Base-by-base conservation (phyloP, 2,113 vertebrate genomes). In the Pachypanchax playfairii region DNA sequence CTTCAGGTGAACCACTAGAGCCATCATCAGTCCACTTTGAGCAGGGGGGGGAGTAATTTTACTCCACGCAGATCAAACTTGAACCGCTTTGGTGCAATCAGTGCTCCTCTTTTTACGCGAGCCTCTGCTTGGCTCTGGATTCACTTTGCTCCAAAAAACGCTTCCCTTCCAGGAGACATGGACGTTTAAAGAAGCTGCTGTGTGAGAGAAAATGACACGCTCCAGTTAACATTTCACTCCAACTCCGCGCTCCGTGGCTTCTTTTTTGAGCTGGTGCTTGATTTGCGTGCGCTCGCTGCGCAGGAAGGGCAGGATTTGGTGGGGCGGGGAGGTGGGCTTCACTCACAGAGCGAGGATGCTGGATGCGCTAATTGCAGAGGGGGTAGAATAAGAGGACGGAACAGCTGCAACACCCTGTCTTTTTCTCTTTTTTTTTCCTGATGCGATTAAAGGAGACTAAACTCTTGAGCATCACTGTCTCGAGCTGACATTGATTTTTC, bases 1-100 rank as follows among this genome's bases (percentile, higher is more conserved):
- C 89, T 92, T 94, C 80, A 97, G 91, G 82, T 93, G 93, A 70
- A 97, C 91, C 69, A 92, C 75, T 63, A 97, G 74, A 85, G 94
- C 90, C 95, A 97, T 96, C 83, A 84, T 83, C 28, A 56, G 77
- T 86, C 81, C 86, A 36, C 56, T 1, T 20, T 13, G 69, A 15
- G 35, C 21, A 24, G 49, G 46, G 52, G 44, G 49, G 38, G 62
- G 80, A 81, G 82, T 43, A 46, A 33, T 46, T 41, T 47, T 61
- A 60, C 78, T 82, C 80, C 80, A 63, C 69, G 24, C 79, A 53
- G 50, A 59, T 26, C 3, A 68, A 87, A 85, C 67, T 81, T 84
- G 41, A 66, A 35, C 10, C 38, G 65, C 20, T 51, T 75, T 72
- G 63, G 58, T 47, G 67, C 48, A 73, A 60, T 72, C 65, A 57